Conservation (phyloP, 2,888 invertebrate species). For the Polyommatus icarus region DNA sequence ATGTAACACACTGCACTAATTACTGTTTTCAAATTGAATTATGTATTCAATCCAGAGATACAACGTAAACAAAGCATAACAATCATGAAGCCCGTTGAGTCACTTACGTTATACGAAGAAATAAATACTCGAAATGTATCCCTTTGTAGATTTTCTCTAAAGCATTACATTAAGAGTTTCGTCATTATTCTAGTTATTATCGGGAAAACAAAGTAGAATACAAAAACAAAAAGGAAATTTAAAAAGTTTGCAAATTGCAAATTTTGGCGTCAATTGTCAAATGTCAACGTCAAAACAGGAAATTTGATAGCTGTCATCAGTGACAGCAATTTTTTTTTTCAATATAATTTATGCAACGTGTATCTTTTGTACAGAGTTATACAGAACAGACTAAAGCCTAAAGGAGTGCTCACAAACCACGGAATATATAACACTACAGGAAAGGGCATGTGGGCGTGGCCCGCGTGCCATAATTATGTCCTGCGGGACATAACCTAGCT, state of each 20-base stretch:
- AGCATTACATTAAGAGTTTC: neutral
- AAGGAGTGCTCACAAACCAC: too few species aligned
- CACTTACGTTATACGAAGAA: neutral
- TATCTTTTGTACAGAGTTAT: too few species aligned
- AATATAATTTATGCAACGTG: neutral
- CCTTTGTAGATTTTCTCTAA: neutral
- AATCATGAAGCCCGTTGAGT: neutral
- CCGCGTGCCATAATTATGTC: too few species aligned
- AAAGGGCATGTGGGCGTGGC: too few species aligned
- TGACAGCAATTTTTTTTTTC: neutral
- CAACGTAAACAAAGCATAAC: constrained; percentile 26
- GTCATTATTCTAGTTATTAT: neutral
- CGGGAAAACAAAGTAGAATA: neutral
- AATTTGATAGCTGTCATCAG: neutral
- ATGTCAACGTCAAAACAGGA: neutral
- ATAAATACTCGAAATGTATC: neutral
- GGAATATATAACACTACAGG: too few species aligned
- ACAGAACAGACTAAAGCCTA: too few species aligned
- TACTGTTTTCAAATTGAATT: constrained; percentile 20
- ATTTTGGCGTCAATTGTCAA: neutral
- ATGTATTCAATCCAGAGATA: constrained; percentile 31
- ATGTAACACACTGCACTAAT: neutral
- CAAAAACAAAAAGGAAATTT: neutral
- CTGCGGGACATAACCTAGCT: too few species aligned
- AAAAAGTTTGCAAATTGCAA: neutral